These are phyloP conservation scores for Brachylomia viminalis DNA, from an alignment of 2,888 invertebrate species.

Conservation along the genomic window DNA sequence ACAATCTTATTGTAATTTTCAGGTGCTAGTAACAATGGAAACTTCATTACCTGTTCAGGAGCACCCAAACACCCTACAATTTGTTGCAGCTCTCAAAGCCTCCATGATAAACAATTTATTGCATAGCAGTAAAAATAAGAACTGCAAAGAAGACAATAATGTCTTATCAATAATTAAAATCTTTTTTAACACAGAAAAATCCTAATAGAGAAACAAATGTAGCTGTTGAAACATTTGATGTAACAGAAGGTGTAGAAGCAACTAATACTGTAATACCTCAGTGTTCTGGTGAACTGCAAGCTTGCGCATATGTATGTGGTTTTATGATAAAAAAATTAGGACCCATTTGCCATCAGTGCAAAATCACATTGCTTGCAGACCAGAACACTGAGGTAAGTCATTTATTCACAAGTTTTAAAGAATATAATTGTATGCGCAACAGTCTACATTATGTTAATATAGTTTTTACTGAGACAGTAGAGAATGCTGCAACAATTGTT, in stretches of 20 bases:
- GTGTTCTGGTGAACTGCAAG: conserved; percentile 1
- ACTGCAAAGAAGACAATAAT: too few relatives aligned
- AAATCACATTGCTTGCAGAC: conserved; percentile 10
- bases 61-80: too few relatives aligned
- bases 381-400: too few relatives aligned
- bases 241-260: conserved; percentile 9
- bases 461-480: conserved; percentile 1
- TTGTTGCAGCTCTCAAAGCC: too few relatives aligned
- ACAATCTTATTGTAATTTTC: too few relatives aligned
- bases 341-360: conserved; percentile 16
- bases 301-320: conserved; percentile 14
- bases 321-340: conserved; percentile 21
- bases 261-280: conserved; percentile 10
- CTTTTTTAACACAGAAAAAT: too few relatives aligned
- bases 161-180: too few relatives aligned
- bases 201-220: conserved; percentile 3
- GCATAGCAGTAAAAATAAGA: too few relatives aligned
- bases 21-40: too few relatives aligned
- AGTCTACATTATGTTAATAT: conserved; percentile 3
- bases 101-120: too few relatives aligned
- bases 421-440: conserved; percentile 13
- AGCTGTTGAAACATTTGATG: conserved; percentile 14
- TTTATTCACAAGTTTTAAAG: conserved; percentile 1
- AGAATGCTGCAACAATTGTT: conserved; percentile 15
- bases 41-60: too few relatives aligned